A percentile compares a stretch with the other conserved stretches of the same genome.
phyloP scores from a whole-genome alignment of 2,113 vertebrate species.

The Silurus meridionalis region DNA sequence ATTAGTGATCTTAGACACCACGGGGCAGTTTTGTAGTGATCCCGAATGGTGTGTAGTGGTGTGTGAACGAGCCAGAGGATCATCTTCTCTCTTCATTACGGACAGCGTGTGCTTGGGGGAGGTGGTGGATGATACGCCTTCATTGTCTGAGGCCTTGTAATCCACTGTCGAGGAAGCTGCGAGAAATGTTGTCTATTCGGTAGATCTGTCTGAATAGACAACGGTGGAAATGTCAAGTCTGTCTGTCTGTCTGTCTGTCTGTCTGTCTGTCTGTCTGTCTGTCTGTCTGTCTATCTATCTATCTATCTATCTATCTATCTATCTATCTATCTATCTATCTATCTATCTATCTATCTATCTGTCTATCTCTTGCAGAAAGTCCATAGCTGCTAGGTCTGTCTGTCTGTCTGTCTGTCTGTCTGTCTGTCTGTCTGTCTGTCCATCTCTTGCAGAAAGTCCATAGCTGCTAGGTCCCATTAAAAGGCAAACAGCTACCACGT shows the following conservation, averaged over 20 bases:
- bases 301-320: constrained; percentile 18
- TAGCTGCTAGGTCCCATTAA: constrained; percentile 28
- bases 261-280: not conserved
- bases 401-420: too few relatives aligned
- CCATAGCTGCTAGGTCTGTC: too few relatives aligned
- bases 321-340: not conserved
- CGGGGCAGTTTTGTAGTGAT: constrained; percentile 36
- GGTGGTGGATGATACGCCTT: constrained; percentile 27
- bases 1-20: constrained; percentile 45
- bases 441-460: constrained; percentile 8
- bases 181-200: constrained; percentile 42
- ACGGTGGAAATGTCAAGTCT: constrained; percentile 32
- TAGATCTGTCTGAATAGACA: constrained; percentile 18
- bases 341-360: not conserved
- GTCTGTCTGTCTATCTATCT: constrained; percentile 2
- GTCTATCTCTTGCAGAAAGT: too few relatives aligned
- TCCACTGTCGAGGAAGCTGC: constrained; percentile 36
- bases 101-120: constrained; percentile 20
- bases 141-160: constrained; percentile 48
- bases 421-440: too few relatives aligned
- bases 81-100: constrained; percentile 36
- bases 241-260: constrained; percentile 11
- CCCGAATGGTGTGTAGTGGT: constrained; percentile 35
- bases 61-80: constrained; percentile 13
- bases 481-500: constrained; percentile 33